Evolutionary conservation across 2,888 invertebrate species (phyloP), one percentile per base, ranked within the genome.

Genomic region (Colostygia pectinataria): DNA sequence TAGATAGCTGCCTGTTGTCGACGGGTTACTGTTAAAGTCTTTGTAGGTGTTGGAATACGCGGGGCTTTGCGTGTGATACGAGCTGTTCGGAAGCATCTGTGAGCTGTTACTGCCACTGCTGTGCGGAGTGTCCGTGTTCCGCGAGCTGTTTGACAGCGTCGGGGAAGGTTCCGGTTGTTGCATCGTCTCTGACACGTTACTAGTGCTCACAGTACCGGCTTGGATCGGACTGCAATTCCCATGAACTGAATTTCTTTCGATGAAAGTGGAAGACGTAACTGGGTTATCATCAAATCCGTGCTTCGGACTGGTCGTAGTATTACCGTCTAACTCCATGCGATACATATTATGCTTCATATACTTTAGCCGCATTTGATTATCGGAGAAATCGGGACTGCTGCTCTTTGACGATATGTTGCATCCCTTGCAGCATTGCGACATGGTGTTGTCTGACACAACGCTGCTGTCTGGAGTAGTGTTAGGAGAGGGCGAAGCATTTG

Each of bases 171-270:
- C 92, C 1, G 92, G 90, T 1, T 82, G 90, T 1, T 82, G 85
- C 40, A 90, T 59, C 1, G 82, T 86, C 53, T 93, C 93, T 2
- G 95, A 94, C 27, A 95, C 95, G 65, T 95, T 94, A 73, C 96
- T 96, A 0, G 96, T 96, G 61, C 96, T 96, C 6, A 96, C 95
- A 0, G 96, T 94, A 0, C 96, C 96, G 3, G 95, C 96, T 75
- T 96, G 96, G 51, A 96, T 95, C 0, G 96, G 96, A 0, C 92
- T 92, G 63, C 94, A 91, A 18, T 91, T 91, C 63, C 94, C 95
- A 5, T 92, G 85, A 69, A 76, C 87, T n/a, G 90, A 78, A 61
- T 88, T 87, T 57, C 93, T 90, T 25, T 94, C 94, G 1, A 90
- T 87, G 57, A 91, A 93, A 3, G 94, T 94, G 8, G 94, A 93